These are phyloP conservation scores for Anguilla rostrata DNA, from an alignment of 2,113 vertebrate genomes.

Conservation along the genomic window DNA sequence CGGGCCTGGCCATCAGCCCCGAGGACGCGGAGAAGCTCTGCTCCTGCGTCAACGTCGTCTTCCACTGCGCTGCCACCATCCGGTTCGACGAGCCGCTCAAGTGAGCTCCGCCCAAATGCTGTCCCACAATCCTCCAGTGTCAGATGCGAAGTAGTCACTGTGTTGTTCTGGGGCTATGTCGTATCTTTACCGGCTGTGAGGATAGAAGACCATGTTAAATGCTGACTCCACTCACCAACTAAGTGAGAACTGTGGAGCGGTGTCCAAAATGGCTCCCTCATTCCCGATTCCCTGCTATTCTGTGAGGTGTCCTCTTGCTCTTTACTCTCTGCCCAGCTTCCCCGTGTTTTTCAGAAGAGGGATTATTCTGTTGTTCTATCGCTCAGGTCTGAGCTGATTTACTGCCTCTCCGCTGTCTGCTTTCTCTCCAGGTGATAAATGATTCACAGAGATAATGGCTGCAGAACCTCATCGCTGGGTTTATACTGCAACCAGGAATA, in stretches of 20 bases:
- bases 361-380: neutral
- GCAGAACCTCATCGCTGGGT: neutral
- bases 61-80: slow-evolving; percentile 94
- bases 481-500: neutral
- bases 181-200: too few relatives aligned
- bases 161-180: too few relatives aligned
- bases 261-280: too few relatives aligned
- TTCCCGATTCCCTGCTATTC: neutral
- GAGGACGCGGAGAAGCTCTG: slow-evolving; percentile 80
- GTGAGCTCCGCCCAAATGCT: slow-evolving; percentile 56
- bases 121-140: neutral
- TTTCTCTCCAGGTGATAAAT: neutral
- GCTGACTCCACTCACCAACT: too few relatives aligned
- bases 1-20: slow-evolving; percentile 82
- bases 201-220: too few relatives aligned
- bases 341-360: neutral
- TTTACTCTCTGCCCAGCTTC: neutral
- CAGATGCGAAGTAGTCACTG: too few relatives aligned
- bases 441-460: slow-evolving; percentile 2
- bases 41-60: slow-evolving; percentile 80
- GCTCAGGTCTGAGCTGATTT: neutral
- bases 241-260: too few relatives aligned
- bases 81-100: slow-evolving; percentile 89
- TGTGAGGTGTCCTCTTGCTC: neutral
- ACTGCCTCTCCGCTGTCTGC: neutral